A percentile compares a stretch with the other conserved stretches of the same genome.
These are phyloP conservation scores for Heloderma charlesbogerti DNA, from an alignment of 2,113 vertebrate genomes.

Conservation along the genomic window DNA sequence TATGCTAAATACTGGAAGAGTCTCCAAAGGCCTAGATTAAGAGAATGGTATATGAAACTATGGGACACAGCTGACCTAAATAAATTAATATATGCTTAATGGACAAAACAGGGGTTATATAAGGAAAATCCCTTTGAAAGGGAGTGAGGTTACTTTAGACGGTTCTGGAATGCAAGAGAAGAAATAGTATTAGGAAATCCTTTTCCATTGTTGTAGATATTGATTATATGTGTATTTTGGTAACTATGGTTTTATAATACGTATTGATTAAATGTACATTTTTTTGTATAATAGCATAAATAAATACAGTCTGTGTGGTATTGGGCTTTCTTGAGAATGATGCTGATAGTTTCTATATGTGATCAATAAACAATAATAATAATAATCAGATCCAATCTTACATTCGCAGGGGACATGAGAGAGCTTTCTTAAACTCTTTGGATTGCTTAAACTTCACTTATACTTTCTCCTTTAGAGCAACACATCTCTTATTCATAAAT, in stretches of 20 bases:
- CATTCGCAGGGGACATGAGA: not conserved
- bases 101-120: not conserved
- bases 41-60: not conserved
- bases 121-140: not conserved
- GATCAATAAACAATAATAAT: conserved; percentile 52
- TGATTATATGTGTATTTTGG: not conserved
- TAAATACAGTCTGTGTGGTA: conserved; percentile 27
- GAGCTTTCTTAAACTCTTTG: conserved; percentile 25
- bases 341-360: conserved; percentile 8
- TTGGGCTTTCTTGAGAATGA: conserved; percentile 29
- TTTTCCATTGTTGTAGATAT: not conserved
- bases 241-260: not conserved
- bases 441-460: conserved; percentile 47
- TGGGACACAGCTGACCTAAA: not conserved
- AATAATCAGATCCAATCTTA: conserved; percentile 1
- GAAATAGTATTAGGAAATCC: not conserved
- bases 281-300: not conserved
- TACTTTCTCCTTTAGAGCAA: conserved; percentile 19
- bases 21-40: not conserved
- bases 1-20: not conserved
- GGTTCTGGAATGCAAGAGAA: not conserved
- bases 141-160: not conserved
- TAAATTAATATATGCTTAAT: not conserved
- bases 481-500: conserved; percentile 45
- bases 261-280: not conserved